These are phyloP conservation scores for Acyrthosiphon pisum DNA, from an alignment of 1,140 invertebrate genomes.

Conservation along the genomic window DNA sequence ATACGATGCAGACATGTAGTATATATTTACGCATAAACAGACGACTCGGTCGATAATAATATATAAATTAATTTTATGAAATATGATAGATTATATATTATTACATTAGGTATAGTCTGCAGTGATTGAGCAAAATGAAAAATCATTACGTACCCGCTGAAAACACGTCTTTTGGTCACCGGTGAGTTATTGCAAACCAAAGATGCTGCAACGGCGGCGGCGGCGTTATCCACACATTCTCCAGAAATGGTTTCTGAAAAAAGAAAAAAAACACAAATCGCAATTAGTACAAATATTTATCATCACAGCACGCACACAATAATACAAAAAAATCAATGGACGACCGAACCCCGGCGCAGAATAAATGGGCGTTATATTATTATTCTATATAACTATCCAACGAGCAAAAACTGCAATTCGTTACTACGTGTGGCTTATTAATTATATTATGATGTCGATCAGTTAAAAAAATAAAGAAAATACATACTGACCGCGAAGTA, in stretches of 20 bases:
- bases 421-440: not conserved
- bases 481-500: not conserved
- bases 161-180: constrained; percentile 80
- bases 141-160: constrained; percentile 75
- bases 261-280: not conserved
- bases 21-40: not conserved
- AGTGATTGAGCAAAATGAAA: not conserved
- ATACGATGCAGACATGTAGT: no score
- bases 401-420: not conserved
- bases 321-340: not conserved
- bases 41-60: not conserved
- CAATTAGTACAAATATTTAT: not conserved
- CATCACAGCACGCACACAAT: no score
- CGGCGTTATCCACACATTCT: constrained; percentile 65
- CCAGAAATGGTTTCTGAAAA: not conserved
- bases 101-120: not conserved
- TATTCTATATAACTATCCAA: not conserved
- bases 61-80: not conserved
- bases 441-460: not conserved
- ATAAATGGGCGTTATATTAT: not conserved
- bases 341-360: not conserved
- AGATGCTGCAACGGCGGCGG: constrained; percentile 62
- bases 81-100: not conserved
- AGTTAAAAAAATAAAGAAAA: not conserved
- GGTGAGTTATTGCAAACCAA: constrained; percentile 66